phyloP scores from a whole-genome alignment of 2,888 invertebrate species.

The Neoitamus cyanurus region DNA sequence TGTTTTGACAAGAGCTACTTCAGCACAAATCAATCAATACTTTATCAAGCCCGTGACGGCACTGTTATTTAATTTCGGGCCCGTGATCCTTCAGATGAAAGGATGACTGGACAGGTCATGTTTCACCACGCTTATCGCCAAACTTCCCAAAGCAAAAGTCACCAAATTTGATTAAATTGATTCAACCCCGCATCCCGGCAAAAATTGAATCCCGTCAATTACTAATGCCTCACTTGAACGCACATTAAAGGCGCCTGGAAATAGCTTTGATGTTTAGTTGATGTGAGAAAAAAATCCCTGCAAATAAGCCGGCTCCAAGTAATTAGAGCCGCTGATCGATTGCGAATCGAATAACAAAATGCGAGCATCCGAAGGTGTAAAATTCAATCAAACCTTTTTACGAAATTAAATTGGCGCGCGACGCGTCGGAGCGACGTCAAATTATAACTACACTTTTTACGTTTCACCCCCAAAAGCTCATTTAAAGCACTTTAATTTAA shows the following conservation, averaged over 20 bases:
- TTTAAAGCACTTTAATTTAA: not conserved
- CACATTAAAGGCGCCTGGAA: conserved; percentile 11
- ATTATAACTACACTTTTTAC: not conserved
- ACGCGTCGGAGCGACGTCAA: not conserved
- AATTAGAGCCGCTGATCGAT: conserved; percentile 23
- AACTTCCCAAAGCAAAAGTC: conserved; percentile 9
- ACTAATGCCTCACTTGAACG: not conserved
- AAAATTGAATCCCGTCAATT: conserved; percentile 9
- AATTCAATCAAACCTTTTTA: not conserved
- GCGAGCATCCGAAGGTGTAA: not conserved
- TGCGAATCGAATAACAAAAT: not conserved
- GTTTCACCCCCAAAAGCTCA: not conserved
- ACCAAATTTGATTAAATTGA: conserved; percentile 18
- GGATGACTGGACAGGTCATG: not conserved
- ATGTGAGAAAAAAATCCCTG: not conserved
- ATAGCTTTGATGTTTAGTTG: not conserved
- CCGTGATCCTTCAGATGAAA: not conserved
- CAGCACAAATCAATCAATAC: not conserved
- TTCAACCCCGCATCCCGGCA: not conserved
- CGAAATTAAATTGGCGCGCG: not conserved
- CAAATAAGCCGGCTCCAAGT: not conserved
- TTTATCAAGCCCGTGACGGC: not conserved
- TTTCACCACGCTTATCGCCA: not conserved
- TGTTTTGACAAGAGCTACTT: not conserved
- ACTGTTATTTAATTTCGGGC: not conserved